Base-by-base conservation (phyloP, 1,140 invertebrate species). In the Nephotettix cincticeps region DNA sequence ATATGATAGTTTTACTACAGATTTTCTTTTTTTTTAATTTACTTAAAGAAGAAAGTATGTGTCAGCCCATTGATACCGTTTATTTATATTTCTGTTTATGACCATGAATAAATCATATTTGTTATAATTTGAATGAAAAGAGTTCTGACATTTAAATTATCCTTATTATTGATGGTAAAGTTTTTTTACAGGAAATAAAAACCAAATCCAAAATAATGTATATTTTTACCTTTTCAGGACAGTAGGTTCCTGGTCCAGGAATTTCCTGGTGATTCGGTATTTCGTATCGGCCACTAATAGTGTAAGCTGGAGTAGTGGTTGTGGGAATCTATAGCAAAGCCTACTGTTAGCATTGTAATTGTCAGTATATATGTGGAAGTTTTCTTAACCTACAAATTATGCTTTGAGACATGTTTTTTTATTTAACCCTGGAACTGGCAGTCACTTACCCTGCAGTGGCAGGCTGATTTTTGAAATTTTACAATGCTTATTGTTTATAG, bases 201-300 rank as follows among this genome's bases (percentile, higher is more conserved):
- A n/a, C n/a, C n/a, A n/a, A n/a, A n/a, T n/a, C n/a, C n/a, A n/a
- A 63, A 14, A 4, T 43, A 30, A 58, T 14, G 54, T 56, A 77
- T 77, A 77, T 73, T 77, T 78, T 17, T 84, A 96, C 94, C 86
- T 93, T 95, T 87, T 97, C 94, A 54, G 94, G 94, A 61, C 87
- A 93, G 79, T 97, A 93, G 69, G 93, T 92, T 74, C 94, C 95
- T 47, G 96, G 95, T 74, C 94, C 95, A 51, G 95, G 95, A 77
- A 91, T 93, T 83, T 83, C 78, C 67, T 84, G 82, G 17, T 77
- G 76, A 61, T 78, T 81, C 36, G 78, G 75, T 80, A 87, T 72
- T 88, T 86, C 58, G 86, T 87, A 83, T 91, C 93, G 6, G 85
- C 86, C 0, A 92, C 91, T 91, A 75, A 97, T 92, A 25, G 92